phyloP scores from a whole-genome alignment of 2,797 vertebrate species.

The Anguilla pacifica region DNA sequence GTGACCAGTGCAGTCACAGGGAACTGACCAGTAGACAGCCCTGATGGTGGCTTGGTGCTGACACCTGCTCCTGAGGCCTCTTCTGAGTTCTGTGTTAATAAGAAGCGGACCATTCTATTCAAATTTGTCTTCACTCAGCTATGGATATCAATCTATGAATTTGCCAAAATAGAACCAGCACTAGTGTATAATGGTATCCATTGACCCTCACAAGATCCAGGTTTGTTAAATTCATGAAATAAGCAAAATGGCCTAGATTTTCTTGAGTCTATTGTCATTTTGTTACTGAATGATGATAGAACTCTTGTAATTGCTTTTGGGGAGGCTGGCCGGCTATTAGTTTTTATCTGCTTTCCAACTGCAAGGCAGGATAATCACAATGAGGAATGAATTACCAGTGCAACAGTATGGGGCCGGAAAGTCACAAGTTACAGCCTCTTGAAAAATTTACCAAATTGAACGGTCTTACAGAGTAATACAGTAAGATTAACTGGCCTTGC shows the following conservation, averaged over 20 bases:
- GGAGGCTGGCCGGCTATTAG: neutral
- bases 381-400: neutral
- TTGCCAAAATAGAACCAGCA: constrained; percentile 56
- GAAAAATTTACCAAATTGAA: neutral
- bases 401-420: neutral
- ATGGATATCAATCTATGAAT: constrained; percentile 30
- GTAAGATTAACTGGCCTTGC: neutral
- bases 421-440: neutral
- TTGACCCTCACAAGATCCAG: neutral
- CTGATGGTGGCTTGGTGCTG: constrained; percentile 28
- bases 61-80: neutral
- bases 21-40: constrained; percentile 19
- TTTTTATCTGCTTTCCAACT: neutral
- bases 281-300: neutral
- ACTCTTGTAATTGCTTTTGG: neutral
- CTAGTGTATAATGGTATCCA: neutral
- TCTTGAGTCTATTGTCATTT: neutral
- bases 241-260: neutral
- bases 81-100: neutral
- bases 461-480: neutral
- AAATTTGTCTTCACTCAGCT: constrained; percentile 2
- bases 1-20: neutral
- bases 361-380: neutral
- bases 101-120: constrained; percentile 15
- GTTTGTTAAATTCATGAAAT: neutral